Conservation (phyloP, 2,888 invertebrate species). For the Lepidocyrtinus sp. region DNA sequence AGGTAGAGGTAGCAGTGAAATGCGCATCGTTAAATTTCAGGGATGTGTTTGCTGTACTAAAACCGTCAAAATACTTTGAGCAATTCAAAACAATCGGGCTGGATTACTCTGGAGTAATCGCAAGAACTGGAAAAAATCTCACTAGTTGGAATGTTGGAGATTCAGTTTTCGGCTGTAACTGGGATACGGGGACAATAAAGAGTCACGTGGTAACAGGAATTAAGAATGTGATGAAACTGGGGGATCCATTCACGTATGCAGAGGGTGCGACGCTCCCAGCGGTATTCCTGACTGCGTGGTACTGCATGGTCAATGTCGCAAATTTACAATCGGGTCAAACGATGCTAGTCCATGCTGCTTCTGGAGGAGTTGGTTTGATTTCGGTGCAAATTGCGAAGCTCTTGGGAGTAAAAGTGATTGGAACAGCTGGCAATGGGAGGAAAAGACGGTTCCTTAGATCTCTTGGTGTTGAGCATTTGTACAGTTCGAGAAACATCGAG, state of each 20-base stretch:
- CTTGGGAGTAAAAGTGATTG: constrained; percentile 38
- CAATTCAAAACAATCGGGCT: constrained; percentile 24
- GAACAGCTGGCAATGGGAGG: constrained; percentile 39
- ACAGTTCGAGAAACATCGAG: constrained; percentile 34
- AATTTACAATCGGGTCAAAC: constrained; percentile 15
- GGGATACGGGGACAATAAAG: constrained; percentile 12
- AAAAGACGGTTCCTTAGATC: constrained; percentile 30
- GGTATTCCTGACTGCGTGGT: constrained; percentile 36
- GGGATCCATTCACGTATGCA: constrained; percentile 1
- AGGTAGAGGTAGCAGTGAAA: constrained; percentile 43
- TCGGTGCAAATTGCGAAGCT: constrained; percentile 29
- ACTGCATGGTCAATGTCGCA: constrained; percentile 34
- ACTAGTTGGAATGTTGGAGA: constrained; percentile 37
- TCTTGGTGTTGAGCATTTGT: constrained; percentile 40
- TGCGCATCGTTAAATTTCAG: constrained; percentile 46
- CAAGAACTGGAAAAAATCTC: neutral
- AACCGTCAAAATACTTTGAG: constrained; percentile 40
- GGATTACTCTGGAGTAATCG: constrained; percentile 36
- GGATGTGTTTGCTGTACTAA: constrained; percentile 48
- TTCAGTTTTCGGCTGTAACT: constrained; percentile 27
- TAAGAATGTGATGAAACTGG: neutral
- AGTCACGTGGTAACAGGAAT: constrained; percentile 27
- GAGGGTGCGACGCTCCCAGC: constrained; percentile 37
- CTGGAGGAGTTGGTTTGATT: constrained; percentile 47
- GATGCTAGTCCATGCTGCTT: constrained; percentile 35